A percentile compares a stretch with the other conserved stretches of the same genome.
These are phyloP conservation scores for Craniophora ligustri DNA, from an alignment of 2,888 invertebrate species.

Conservation along the genomic window DNA sequence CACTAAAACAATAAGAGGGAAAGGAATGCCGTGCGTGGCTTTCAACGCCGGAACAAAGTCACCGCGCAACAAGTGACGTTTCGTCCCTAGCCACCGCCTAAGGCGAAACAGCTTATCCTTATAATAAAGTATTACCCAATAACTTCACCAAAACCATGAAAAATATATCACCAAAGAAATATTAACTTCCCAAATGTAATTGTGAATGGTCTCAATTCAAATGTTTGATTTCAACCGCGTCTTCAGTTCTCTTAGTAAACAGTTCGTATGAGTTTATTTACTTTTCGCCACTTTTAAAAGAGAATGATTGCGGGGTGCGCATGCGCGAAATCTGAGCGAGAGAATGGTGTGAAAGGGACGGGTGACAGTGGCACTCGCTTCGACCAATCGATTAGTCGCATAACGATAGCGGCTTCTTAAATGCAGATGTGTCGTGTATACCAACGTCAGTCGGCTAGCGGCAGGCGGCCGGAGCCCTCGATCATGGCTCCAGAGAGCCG, in stretches of 20 bases:
- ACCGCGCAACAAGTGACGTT: constrained; percentile 85
- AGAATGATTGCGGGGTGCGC: constrained; percentile 71
- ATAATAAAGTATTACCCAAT: constrained; percentile 50
- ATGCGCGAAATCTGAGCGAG: constrained; percentile 78
- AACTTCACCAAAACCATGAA: constrained; percentile 22
- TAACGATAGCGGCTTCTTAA: constrained; percentile 89
- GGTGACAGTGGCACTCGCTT: constrained; percentile 82
- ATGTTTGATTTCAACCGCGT: constrained; percentile 64
- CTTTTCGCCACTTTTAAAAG: constrained; percentile 85
- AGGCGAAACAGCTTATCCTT: constrained; percentile 66
- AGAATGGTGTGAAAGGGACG: constrained; percentile 72
- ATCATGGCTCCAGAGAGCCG: constrained; percentile 71
- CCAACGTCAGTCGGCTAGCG: constrained; percentile 85
- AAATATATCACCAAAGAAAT: constrained; percentile 24
- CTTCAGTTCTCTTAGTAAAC: constrained; percentile 76
- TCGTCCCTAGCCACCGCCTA: constrained; percentile 67
- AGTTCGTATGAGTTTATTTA: constrained; percentile 85
- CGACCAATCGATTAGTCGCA: constrained; percentile 89
- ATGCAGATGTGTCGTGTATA: constrained; percentile 88
- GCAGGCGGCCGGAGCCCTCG: constrained; percentile 76
- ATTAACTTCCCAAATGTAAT: constrained; percentile 36
- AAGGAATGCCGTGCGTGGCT: constrained; percentile 82
- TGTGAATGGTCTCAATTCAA: constrained; percentile 56
- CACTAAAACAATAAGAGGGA: constrained; percentile 72
- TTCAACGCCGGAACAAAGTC: constrained; percentile 83